Evolutionary conservation across 2,888 invertebrate genomes (phyloP), one percentile per base, ranked within the genome.

Genomic region (Hypsopygia costalis): DNA sequence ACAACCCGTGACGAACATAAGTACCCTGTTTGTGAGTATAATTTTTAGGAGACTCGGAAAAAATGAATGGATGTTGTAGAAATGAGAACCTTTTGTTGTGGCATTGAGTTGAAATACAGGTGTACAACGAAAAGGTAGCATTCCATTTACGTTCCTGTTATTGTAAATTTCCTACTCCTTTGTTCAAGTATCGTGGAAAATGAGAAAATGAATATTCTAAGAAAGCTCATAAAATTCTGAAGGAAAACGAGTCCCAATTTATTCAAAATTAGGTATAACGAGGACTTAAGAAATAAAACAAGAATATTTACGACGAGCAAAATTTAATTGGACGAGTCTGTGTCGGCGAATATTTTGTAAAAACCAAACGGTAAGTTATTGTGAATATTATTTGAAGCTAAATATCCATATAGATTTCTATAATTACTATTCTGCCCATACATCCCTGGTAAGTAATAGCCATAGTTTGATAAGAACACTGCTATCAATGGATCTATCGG

Each of bases 301-400:
- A 11, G 20, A 6, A 21, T 10, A 9, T 11, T 30, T 36, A 25
- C 16, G 37, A 34, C 33, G 39, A 32, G 39, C 29, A 47, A 44
- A 22, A 43, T 38, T 46, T 43, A 57, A 34, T 58, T 49, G 1
- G 50, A 69, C 11, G 80, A 74, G 65, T 85, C 76, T n/a, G 75
- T 78, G 49, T 87, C 86, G 5, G 83, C 79, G 56, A 69, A 81
- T 39, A 83, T 47, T 63, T 92, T 93, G 60, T 93, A 93, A 22
- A 86, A 72, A 30, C 92, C 92, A 58, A 92, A 92, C 0, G 93
- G 92, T 62, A 88, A 85, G 60, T 91, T 92, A 57, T 92, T 92
- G 61, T 92, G 92, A 52, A 92, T 91, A 65, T 92, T 92, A 62
- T 92, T 93, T 5, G 90, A 88, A 10, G 92, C 92, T 51, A 88